phyloP scores from a whole-genome alignment of 2,113 vertebrate genomes.

The crab-eating macaque (Macaca fascicularis) region DNA sequence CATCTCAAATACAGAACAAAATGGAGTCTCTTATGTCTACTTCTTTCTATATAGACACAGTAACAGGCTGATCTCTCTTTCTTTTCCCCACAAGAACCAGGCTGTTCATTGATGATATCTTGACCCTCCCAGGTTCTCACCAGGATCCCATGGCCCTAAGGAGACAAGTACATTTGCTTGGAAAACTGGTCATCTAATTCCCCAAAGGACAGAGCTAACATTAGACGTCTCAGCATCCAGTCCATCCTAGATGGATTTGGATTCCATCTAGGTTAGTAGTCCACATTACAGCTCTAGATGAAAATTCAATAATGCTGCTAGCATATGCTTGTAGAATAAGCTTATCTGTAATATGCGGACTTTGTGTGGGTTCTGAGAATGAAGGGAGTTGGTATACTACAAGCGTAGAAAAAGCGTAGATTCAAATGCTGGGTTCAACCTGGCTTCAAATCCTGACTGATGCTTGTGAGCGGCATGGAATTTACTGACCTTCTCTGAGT shows the following conservation, averaged over 20 bases:
- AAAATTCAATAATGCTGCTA: background rate
- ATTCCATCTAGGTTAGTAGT: slow-evolving; percentile 10
- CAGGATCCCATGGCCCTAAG: background rate
- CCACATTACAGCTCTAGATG: background rate
- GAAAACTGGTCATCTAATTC: background rate
- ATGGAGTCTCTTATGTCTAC: too few species aligned
- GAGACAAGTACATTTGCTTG: background rate
- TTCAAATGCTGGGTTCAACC: background rate
- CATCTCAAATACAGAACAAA: too few species aligned
- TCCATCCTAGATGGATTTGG: background rate
- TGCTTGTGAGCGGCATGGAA: background rate
- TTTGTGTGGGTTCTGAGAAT: background rate
- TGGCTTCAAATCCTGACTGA: background rate
- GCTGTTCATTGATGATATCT: background rate
- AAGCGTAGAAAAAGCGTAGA: background rate
- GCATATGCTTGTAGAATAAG: background rate
- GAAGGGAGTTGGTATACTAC: background rate
- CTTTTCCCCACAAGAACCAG: background rate
- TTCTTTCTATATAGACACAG: too few species aligned
- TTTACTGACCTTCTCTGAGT: background rate
- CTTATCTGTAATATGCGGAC: background rate
- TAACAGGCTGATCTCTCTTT: too few species aligned
- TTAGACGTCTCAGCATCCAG: background rate
- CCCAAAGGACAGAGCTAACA: background rate
- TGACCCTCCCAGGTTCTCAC: background rate